Conservation (phyloP, 2,113 vertebrate species). For the Clarias batrachus region DNA sequence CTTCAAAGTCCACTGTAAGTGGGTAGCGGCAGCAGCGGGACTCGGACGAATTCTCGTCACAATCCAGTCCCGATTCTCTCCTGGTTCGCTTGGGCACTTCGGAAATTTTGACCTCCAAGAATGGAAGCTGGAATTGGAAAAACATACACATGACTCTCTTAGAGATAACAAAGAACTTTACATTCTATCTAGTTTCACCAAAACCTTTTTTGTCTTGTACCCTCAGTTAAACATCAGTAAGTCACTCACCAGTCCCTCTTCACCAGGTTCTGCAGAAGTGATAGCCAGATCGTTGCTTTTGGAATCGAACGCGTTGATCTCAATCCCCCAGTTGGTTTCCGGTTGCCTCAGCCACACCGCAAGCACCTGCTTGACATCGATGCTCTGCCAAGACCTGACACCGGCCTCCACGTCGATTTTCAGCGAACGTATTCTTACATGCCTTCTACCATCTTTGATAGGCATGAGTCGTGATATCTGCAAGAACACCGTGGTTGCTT, state of each 20-base stretch:
- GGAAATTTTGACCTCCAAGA: constrained; percentile 95
- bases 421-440: constrained; percentile 90
- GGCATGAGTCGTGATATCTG: constrained; percentile 94
- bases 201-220: background rate
- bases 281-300: constrained; percentile 88
- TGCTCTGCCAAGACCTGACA: constrained; percentile 92
- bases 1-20: constrained; percentile 96
- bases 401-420: constrained; percentile 94
- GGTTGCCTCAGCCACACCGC: constrained; percentile 96
- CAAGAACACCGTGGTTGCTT: constrained; percentile 90
- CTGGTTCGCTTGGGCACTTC: constrained; percentile 84
- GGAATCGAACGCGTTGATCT: constrained; percentile 93
- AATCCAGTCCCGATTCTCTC: constrained; percentile 92
- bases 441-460: constrained; percentile 81
- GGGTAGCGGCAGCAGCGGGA: constrained; percentile 95
- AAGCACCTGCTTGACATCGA: constrained; percentile 95
- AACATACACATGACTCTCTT: constrained; percentile 44
- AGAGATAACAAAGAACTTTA: background rate
- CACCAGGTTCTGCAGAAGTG: constrained; percentile 83
- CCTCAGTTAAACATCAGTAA: background rate
- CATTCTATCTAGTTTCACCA: background rate
- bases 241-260: constrained; percentile 92
- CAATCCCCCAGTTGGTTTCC: constrained; percentile 97
- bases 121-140: constrained; percentile 85
- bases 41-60: constrained; percentile 91